Conservation (phyloP, 2,113 vertebrate species). For the Regulus satrapa region DNA sequence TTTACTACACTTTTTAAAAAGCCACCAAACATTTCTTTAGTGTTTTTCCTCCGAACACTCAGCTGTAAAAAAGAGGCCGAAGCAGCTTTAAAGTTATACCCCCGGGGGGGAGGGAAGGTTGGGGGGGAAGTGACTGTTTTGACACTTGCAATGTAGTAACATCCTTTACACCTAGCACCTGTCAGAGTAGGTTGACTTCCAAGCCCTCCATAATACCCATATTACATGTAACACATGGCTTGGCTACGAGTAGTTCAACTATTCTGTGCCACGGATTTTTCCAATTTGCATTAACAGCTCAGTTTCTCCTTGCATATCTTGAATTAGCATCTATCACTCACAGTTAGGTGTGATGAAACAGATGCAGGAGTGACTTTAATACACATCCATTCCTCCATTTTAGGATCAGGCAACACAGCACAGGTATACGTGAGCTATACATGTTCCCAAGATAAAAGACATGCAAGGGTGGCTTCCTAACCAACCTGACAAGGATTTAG, state of each 20-base stretch:
- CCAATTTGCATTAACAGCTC: neutral
- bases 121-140: neutral
- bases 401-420: neutral
- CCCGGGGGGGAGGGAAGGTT: too few relatives aligned
- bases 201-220: neutral
- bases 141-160: neutral
- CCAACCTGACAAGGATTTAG: neutral
- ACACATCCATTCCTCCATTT: neutral
- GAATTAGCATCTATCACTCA: neutral
- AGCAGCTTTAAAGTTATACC: neutral
- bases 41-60: constrained; percentile 92
- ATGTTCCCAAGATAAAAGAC: neutral
- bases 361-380: neutral
- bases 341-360: neutral
- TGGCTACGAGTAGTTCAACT: neutral
- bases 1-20: constrained; percentile 96
- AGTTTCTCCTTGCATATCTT: neutral
- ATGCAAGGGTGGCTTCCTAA: neutral
- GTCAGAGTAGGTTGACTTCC: neutral
- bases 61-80: constrained; percentile 73
- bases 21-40: constrained; percentile 95
- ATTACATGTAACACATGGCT: neutral
- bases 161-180: neutral
- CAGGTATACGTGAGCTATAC: neutral
- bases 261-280: neutral